Percentiles rank a stretch among this genome's conserved stretches.
Conservation (phyloP, 1,140 invertebrate genomes). For the Metopolophium dirhodum region DNA sequence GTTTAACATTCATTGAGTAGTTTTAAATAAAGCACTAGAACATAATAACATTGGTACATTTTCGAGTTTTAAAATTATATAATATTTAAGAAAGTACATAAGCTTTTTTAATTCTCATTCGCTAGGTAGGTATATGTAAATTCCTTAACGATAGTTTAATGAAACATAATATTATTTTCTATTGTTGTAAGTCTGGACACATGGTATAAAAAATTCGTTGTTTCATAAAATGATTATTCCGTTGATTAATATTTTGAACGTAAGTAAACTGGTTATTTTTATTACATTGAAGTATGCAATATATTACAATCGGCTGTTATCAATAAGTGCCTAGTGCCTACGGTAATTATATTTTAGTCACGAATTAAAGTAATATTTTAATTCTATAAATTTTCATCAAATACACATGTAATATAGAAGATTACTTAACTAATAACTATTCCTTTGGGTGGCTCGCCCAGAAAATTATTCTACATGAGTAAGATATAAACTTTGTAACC, state of each 20-base stretch:
- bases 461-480: slow-evolving; percentile 23
- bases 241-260: neutral
- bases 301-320: neutral
- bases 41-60: neutral
- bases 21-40: neutral
- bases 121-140: neutral
- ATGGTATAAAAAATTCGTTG: neutral
- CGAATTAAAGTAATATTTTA: neutral
- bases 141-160: neutral
- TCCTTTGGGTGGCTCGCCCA: neutral
- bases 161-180: neutral
- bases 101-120: neutral
- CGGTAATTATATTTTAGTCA: neutral
- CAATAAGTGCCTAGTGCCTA: neutral
- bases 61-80: neutral
- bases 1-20: neutral
- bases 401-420: neutral
- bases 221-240: neutral
- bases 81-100: neutral
- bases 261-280: neutral
- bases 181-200: neutral
- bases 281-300: neutral
- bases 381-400: neutral
- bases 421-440: slow-evolving; percentile 33
- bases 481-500: slow-evolving; percentile 14